Evolutionary conservation across 2,888 invertebrate genomes (phyloP), one percentile per base, ranked within the genome.

Genomic region (Cerceris rybyensis): DNA sequence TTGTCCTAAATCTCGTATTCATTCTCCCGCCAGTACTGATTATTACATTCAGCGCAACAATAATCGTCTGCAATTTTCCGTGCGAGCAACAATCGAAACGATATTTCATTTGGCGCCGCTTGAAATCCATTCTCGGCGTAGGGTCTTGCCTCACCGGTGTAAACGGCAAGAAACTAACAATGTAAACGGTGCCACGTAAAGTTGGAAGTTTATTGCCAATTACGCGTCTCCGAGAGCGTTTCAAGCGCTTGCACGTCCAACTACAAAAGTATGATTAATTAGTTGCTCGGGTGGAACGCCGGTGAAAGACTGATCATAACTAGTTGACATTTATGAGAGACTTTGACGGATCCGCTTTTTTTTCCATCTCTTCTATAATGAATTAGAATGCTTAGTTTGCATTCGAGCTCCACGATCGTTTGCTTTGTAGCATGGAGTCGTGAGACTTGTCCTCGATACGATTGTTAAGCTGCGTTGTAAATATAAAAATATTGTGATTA

Each of bases 281-380:
- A 68, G 65, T 55, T 54, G 65, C 52, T 55, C 39, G 69, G 16
- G 69, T 54, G 59, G 50, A 59, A 70, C 65, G 55, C 57, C 11
- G 70, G 75, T 75, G 70, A 75, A 70, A 75, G 65, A 52, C 41
- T 7, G 55, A 75, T 75, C 64, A 68, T 58, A 70, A 70, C 65
- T 42, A 57, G 50, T 54, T 58, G 75, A 69, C 75, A 60, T 60
- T 65, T 65, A 60, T 63, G 43, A 58, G 57, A 52, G 50, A 43
- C 68, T 65, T 63, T 9, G 55, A 41, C 52, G 16, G 39, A 39
- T 17, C 49, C 54, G 54, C n/a, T 68, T 73, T 67, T 73, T 73
- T 17, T 28, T 42, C 28, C 28, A 2, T 4, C 28, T 28, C 41
- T 9, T 11, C 13, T 57, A 50, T 57, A 61, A 58, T 63, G 58